Base-by-base conservation (phyloP, 1,140 invertebrate genomes). In the Trachymyrmex cornetzi region DNA sequence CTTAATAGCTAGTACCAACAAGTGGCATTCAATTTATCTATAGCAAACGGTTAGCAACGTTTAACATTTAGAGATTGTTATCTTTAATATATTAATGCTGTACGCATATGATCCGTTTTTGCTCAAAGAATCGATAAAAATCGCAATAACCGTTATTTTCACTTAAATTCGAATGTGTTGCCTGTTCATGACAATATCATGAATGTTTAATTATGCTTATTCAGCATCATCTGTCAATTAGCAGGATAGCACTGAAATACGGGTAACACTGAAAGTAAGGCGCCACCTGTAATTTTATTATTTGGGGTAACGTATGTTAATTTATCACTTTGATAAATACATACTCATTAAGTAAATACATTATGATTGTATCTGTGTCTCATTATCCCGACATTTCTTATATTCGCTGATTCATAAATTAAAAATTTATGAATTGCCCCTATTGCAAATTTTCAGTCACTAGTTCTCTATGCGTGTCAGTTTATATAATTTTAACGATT, bases 121-220 rank as follows among this genome's bases (percentile, higher is more conserved):
- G 1, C 14, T 12, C 57, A 30, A 53, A 19, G 44, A 27, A 80
- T 53, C 59, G 89, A 90, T 88, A 88, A 90, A 38, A 12, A 90
- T 90, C 88, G 67, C 22, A 55, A 71, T 86, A 75, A 90, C 79
- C 53, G 74, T 90, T 85, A 87, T 50, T 75, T 81, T 61, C 66
- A 11, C 34, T 72, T 22, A 57, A 90, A 90, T 80, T 88, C 59
- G 24, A 77, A 48, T 61, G 24, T 50, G 55, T 72, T 27, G 44
- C 34, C 19, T 24, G 44, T 24, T 22, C 53, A 48, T 24, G 30
- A 14, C 74, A 59, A 87, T 85, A 59, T 22, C 34, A 57, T 61
- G 69, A 84, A 77, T 59, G 50, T 85, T 63, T 88, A 90, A 90
- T 90, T 90, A 77, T 61, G 50, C 57, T 84, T 69, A 89, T 81